Evolutionary conservation across 2,113 vertebrate genomes (phyloP).

Genomic region (Lepisosteus osseus): DNA sequence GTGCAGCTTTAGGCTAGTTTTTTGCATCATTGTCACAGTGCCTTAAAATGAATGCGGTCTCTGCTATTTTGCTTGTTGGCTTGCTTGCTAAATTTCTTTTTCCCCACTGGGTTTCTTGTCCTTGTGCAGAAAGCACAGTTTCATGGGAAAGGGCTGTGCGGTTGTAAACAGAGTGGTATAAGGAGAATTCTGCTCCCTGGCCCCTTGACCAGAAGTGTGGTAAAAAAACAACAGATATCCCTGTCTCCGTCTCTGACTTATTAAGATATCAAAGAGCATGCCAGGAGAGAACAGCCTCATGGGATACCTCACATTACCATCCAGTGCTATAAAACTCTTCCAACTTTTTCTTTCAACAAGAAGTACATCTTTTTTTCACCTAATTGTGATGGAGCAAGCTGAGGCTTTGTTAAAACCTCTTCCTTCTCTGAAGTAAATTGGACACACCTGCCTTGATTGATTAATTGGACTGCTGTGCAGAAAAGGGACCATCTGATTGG

Average conservation of each 20-base stretch:
- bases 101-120: constrained; percentile 4
- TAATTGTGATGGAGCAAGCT: too few relatives aligned
- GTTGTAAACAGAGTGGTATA: constrained; percentile 18
- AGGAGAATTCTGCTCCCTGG: background rate
- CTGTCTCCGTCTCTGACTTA: background rate
- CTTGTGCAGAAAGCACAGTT: constrained; percentile 21
- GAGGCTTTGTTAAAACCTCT: too few relatives aligned
- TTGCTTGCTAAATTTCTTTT: background rate
- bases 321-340: background rate
- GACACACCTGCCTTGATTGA: too few relatives aligned
- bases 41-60: too few relatives aligned
- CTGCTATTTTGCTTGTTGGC: too few relatives aligned
- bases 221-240: background rate
- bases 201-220: background rate
- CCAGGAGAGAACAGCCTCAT: background rate
- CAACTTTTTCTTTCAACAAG: background rate
- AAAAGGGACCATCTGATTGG: too few relatives aligned
- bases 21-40: too few relatives aligned
- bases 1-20: too few relatives aligned
- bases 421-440: too few relatives aligned
- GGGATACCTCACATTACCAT: background rate
- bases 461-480: too few relatives aligned
- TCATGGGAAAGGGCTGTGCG: constrained; percentile 29
- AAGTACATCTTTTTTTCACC: background rate
- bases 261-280: background rate